Percentiles rank a stretch among this genome's conserved stretches.
Conservation (phyloP, 2,888 invertebrate species). For the Pardosa pseudoannulata region DNA sequence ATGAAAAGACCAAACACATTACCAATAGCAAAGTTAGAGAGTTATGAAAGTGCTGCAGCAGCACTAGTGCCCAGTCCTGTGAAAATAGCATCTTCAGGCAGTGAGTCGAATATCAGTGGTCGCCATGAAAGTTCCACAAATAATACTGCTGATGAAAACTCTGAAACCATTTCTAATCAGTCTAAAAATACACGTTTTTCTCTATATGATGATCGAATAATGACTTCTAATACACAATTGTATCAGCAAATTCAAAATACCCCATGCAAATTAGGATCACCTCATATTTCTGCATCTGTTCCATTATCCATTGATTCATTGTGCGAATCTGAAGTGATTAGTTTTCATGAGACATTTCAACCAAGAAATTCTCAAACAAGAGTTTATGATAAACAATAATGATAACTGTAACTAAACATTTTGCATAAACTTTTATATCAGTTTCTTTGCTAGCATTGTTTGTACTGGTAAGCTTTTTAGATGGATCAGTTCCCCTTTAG, state of each 20-base stretch:
- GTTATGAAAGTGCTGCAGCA: not conserved
- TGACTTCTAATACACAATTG: slow-evolving; percentile 78
- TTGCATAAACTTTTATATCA: slow-evolving; percentile 13
- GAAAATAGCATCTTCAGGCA: slow-evolving; percentile 16
- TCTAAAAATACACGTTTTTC: slow-evolving; percentile 82
- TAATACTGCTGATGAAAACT: not conserved
- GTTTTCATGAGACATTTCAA: slow-evolving; percentile 61
- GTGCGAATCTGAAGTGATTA: slow-evolving; percentile 65
- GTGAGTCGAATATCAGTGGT: slow-evolving; percentile 9
- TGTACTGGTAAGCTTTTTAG: slow-evolving; percentile 18
- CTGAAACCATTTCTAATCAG: slow-evolving; percentile 71
- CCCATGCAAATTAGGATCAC: slow-evolving; percentile 51
- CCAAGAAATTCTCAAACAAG: slow-evolving; percentile 37
- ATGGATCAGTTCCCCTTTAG: slow-evolving; percentile 1
- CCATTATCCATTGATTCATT: slow-evolving; percentile 67
- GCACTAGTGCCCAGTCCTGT: slow-evolving; percentile 13
- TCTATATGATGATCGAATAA: slow-evolving; percentile 92
- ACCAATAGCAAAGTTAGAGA: slow-evolving; percentile 38
- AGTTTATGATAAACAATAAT: slow-evolving; percentile 58
- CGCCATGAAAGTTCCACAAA: not conserved
- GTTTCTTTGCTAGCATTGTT: slow-evolving; percentile 17
- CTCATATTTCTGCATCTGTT: slow-evolving; percentile 68
- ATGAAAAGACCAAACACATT: slow-evolving; percentile 66
- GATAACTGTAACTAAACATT: not conserved
- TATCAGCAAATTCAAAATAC: slow-evolving; percentile 44